Conservation (phyloP, 35 echinoderm and acorn worm species). For the Ptychodera flava region DNA sequence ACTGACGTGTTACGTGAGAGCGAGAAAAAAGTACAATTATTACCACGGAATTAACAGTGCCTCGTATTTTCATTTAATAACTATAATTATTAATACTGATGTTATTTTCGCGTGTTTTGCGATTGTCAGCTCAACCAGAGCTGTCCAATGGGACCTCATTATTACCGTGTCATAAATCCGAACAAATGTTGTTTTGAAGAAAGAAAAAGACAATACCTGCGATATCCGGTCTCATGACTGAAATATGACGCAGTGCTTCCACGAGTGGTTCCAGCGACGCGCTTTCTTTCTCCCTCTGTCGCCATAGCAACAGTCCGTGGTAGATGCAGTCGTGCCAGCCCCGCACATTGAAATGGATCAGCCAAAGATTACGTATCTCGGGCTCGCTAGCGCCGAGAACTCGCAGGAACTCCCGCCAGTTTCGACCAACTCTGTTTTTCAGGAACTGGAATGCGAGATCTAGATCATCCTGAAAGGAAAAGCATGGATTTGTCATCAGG, state of each 20-base stretch:
- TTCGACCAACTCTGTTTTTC: not conserved
- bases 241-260: not conserved
- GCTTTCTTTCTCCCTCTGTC: not conserved
- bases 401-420: not conserved
- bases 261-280: not conserved
- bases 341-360: not conserved
- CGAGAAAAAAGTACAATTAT: too few relatives aligned
- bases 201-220: too few relatives aligned
- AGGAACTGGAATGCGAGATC: not conserved
- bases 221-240: not conserved
- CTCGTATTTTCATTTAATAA: too few relatives aligned
- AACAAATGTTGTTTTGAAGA: too few relatives aligned
- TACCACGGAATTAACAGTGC: too few relatives aligned
- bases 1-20: too few relatives aligned
- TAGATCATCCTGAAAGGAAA: not conserved
- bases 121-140: too few relatives aligned
- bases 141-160: too few relatives aligned
- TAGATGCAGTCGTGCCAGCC: not conserved
- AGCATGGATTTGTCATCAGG: too few relatives aligned
- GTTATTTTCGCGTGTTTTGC: too few relatives aligned
- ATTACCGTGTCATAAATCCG: too few relatives aligned
- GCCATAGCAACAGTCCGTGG: not conserved
- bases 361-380: not conserved
- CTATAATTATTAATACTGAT: too few relatives aligned
- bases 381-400: not conserved